Percentiles rank a stretch among this genome's conserved stretches.
These are phyloP conservation scores for Nothobranchius kuhntae DNA, from an alignment of 2,113 vertebrate genomes.

Conservation along the genomic window DNA sequence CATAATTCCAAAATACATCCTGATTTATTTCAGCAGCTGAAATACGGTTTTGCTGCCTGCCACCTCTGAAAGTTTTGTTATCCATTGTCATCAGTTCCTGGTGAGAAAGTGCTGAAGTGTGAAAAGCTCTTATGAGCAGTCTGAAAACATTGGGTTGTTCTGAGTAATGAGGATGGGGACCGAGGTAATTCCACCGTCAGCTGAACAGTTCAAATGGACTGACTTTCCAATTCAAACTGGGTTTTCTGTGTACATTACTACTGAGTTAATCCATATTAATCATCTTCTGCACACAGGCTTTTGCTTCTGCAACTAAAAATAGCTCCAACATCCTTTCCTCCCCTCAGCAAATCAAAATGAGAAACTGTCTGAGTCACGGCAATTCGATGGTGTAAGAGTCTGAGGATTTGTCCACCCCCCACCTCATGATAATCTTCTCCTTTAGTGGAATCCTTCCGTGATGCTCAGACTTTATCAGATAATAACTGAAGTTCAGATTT, in stretches of 20 bases:
- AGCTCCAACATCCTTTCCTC: conserved; percentile 26
- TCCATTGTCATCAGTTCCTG: too few species aligned
- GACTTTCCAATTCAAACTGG: too few species aligned
- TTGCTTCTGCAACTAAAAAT: conserved; percentile 48
- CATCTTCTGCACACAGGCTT: conserved; percentile 37
- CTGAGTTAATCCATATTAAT: conserved; percentile 74
- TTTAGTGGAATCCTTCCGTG: neutral
- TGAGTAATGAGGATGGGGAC: too few species aligned
- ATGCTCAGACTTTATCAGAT: neutral
- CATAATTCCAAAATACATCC: too few species aligned
- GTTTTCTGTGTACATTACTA: neutral
- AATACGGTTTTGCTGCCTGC: too few species aligned
- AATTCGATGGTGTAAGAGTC: conserved; percentile 10
- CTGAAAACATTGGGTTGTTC: too few species aligned
- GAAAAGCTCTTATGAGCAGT: too few species aligned
- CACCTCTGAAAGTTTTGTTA: too few species aligned
- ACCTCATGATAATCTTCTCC: neutral
- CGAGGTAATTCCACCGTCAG: neutral
- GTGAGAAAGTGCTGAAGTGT: too few species aligned
- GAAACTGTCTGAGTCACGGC: conserved; percentile 27
- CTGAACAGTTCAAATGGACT: neutral
- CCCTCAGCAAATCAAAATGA: conserved; percentile 4
- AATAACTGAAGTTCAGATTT: too few species aligned
- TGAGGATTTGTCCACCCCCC: conserved; percentile 11
- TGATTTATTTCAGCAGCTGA: too few species aligned